Evolutionary conservation across 1,140 invertebrate species (phyloP), one percentile per base, ranked within the genome.

Genomic region (Drosophila yakuba): DNA sequence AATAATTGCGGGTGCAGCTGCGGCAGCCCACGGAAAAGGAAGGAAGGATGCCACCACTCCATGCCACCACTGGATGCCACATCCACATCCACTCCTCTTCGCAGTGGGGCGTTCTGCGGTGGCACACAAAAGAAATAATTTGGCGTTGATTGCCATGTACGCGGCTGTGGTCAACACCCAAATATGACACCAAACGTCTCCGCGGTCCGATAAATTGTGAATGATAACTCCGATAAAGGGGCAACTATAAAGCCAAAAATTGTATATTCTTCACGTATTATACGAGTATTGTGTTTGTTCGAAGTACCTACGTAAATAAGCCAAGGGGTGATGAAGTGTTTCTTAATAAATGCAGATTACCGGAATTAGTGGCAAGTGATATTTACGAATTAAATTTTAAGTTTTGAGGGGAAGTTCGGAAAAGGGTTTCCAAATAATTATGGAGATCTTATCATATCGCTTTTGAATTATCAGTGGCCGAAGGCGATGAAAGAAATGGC

Each of bases 141-240:
- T 88, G 84, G 84, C 84, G 84, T 88, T 89, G 80, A 88, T 88
- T 88, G 52, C 73, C 84, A 88, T 89, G 84, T 88, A 88, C 84
- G 80, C 84, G 83, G 52, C 69, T 88, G 75, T 88, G 83, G 83
- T 88, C 83, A 89, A 88, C 83, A 89, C 83, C 83, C 79, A 73
- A 88, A 88, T 74, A 83, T 88, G 84, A 88, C 83, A 88, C 83
- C 83, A 85, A 79, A 72, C 73, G 54, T 66, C 44, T 71, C 51
- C 66, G 43, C 64, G n/a, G 23, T 4, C 50, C 45, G 82, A 86
- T 86, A 79, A 73, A 77, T 83, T 83, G 79, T 73, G n/a, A 71
- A 60, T 76, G 83, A 86, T 86, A 86, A 86, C 75, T 48, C 35
- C 56, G 55, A 80, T 73, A 77, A 57, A 63, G 17, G 38, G 56